Conservation (phyloP, 1,140 invertebrate species). For the Achatina immaculata region DNA sequence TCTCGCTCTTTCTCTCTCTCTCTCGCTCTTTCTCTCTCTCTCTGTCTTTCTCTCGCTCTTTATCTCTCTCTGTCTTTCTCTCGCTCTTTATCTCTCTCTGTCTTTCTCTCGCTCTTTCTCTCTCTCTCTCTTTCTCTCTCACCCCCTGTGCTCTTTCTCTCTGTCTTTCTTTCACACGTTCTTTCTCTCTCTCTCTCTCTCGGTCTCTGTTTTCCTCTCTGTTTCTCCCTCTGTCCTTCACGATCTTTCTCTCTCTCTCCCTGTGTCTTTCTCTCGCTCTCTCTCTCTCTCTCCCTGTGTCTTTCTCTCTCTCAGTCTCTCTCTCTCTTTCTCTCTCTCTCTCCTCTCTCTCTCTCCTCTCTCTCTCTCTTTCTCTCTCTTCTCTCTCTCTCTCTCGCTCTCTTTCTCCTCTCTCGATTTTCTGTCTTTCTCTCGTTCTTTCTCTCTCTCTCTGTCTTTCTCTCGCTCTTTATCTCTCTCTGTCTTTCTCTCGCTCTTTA, state of each 20-base stretch:
- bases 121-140: slow-evolving; percentile 25
- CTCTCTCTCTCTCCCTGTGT: not conserved
- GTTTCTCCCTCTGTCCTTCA: not conserved
- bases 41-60: not conserved
- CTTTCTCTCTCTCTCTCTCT: not conserved
- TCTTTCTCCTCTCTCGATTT: slow-evolving; percentile 14
- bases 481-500: no score
- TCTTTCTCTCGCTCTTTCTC: slow-evolving; percentile 26
- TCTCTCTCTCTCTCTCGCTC: slow-evolving; percentile 6
- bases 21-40: slow-evolving; percentile 22
- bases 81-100: slow-evolving; percentile 11
- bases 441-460: slow-evolving; percentile 12
- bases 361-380: slow-evolving; percentile 13
- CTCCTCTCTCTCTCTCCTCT: slow-evolving; percentile 9
- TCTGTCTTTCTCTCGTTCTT: slow-evolving; percentile 6
- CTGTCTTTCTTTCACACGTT: not conserved
- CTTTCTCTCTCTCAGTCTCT: not conserved
- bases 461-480: not conserved
- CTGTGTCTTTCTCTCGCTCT: not conserved
- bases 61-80: not conserved
- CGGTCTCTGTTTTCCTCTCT: not conserved
- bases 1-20: slow-evolving; percentile 19
- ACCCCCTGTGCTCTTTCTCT: slow-evolving; percentile 22
- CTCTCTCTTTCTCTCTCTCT: not conserved
- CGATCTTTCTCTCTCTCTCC: not conserved